Conservation (phyloP, 1,140 invertebrate species). For the Zaprionus kolodkinae region DNA sequence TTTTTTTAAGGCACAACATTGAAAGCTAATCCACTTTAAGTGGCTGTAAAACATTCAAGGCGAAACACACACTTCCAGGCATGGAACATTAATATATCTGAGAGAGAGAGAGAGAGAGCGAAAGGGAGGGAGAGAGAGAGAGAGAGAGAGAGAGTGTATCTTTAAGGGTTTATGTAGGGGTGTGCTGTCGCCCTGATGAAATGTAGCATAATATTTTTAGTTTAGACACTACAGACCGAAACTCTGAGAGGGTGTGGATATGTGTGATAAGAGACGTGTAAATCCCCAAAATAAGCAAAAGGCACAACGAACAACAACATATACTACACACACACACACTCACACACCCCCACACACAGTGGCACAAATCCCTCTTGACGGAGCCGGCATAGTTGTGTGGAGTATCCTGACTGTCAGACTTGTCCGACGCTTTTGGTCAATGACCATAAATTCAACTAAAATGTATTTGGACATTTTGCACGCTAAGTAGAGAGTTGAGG, state of each 20-base stretch:
- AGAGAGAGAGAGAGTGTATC: slow-evolving; percentile 4
- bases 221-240: slow-evolving; percentile 41
- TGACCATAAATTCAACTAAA: slow-evolving; percentile 82
- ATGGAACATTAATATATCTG: slow-evolving; percentile 1
- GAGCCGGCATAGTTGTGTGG: slow-evolving; percentile 32
- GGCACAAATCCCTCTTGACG: slow-evolving; percentile 24
- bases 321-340: slow-evolving; percentile 32
- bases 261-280: slow-evolving; percentile 72
- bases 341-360: neutral
- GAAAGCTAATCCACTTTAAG: slow-evolving; percentile 80
- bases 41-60: slow-evolving; percentile 70
- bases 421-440: slow-evolving; percentile 46
- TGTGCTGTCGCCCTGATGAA: slow-evolving; percentile 57
- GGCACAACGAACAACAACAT: slow-evolving; percentile 58
- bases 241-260: slow-evolving; percentile 24
- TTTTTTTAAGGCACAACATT: slow-evolving; percentile 56
- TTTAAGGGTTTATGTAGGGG: slow-evolving; percentile 16
- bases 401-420: slow-evolving; percentile 33
- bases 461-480: slow-evolving; percentile 83
- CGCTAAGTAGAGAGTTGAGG: slow-evolving; percentile 58
- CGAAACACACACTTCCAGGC: slow-evolving; percentile 8
- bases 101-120: slow-evolving; percentile 1
- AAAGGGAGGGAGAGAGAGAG: neutral
- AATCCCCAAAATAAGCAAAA: slow-evolving; percentile 76
- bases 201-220: slow-evolving; percentile 79